These are phyloP conservation scores for Kryphioiulus occultus DNA, from an alignment of 2,888 invertebrate species.

Conservation along the genomic window DNA sequence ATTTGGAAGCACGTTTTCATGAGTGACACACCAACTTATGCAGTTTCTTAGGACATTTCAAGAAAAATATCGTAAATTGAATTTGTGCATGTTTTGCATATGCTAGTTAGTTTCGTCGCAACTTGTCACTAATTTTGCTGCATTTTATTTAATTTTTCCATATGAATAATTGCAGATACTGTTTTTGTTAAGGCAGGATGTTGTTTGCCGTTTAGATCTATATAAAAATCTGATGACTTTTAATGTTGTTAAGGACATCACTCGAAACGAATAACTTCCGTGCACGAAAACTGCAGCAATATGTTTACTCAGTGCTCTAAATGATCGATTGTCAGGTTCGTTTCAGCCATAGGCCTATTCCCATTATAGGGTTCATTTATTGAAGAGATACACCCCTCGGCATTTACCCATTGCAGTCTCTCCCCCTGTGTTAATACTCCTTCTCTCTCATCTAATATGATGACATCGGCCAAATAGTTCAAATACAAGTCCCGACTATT, in stretches of 20 bases:
- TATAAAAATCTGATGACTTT: constrained; percentile 20
- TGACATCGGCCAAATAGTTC: constrained; percentile 41
- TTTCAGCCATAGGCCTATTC: constrained; percentile 8
- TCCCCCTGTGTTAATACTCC: constrained; percentile 18
- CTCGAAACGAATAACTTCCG: constrained; percentile 34
- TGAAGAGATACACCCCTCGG: neutral
- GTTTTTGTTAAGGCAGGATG: constrained; percentile 18
- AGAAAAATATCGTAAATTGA: too few species aligned
- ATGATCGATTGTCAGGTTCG: constrained; percentile 31
- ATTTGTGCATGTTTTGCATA: too few species aligned
- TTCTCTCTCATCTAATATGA: constrained; percentile 44
- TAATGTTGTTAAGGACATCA: constrained; percentile 37
- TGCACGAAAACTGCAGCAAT: constrained; percentile 36
- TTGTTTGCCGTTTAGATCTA: constrained; percentile 11
- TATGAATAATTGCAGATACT: neutral
- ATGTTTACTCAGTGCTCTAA: constrained; percentile 4
- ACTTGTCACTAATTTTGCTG: too few species aligned
- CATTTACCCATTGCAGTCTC: neutral
- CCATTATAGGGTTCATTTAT: constrained; percentile 32
- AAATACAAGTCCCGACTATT: constrained; percentile 48
- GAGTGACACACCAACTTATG: too few species aligned
- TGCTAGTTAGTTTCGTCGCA: too few species aligned
- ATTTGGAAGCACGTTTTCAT: too few species aligned
- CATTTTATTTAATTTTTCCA: neutral
- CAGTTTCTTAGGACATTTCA: too few species aligned